Conservation (phyloP, 92 coral and sea anemone species). For the Isaurus tuberculatus region DNA sequence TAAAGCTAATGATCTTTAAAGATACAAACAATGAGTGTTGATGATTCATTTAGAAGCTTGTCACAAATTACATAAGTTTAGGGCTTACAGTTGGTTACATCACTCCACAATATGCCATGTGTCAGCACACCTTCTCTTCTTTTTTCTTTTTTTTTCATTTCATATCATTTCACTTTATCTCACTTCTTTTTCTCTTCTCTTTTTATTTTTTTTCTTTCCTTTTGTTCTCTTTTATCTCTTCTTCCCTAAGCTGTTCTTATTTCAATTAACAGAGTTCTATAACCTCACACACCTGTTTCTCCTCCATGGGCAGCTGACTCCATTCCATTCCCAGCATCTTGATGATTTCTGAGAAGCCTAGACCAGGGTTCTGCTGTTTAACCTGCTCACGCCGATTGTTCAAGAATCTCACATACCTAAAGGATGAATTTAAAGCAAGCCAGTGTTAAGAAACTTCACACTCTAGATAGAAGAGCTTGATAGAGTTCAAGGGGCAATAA, state of each 20-base stretch:
- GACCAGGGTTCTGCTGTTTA: constrained; percentile 83
- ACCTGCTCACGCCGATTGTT: constrained; percentile 88
- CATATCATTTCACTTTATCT: too few relatives aligned
- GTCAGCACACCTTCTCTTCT: background rate
- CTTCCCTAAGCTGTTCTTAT: background rate
- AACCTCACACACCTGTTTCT: background rate
- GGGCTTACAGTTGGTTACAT: too few relatives aligned
- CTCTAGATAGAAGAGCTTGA: too few relatives aligned
- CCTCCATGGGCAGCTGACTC: constrained; percentile 71
- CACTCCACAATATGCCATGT: too few relatives aligned
- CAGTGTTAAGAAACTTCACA: background rate
- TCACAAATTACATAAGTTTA: too few relatives aligned
- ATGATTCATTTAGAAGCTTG: too few relatives aligned
- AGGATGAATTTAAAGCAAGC: background rate
- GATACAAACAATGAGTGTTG: too few relatives aligned
- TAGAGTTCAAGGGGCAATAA: too few relatives aligned
- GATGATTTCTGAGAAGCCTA: constrained; percentile 82
- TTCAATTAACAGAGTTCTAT: background rate
- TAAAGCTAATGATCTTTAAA: too few relatives aligned
- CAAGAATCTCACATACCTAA: constrained; percentile 89
- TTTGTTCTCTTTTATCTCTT: background rate
- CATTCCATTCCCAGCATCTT: constrained; percentile 91
- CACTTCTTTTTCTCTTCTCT: background rate
- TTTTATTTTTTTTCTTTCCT: background rate
- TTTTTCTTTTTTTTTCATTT: background rate